These are phyloP conservation scores for Cyrtonyx montezumae DNA, from an alignment of 2,113 vertebrate genomes.

Conservation along the genomic window DNA sequence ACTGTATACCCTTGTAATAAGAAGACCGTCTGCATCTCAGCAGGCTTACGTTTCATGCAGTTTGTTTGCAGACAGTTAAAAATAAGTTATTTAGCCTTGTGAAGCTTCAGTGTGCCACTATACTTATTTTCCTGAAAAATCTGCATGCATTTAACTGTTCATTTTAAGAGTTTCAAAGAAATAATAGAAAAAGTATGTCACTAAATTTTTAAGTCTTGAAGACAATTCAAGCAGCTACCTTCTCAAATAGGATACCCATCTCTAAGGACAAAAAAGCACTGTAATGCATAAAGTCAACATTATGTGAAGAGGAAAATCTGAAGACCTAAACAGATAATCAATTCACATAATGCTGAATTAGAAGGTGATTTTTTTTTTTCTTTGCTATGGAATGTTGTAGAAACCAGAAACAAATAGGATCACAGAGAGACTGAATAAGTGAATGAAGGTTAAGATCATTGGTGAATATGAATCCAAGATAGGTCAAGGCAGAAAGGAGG, in stretches of 20 bases:
- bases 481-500: not conserved
- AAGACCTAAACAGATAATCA: not conserved
- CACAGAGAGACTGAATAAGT: not conserved
- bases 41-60: not conserved
- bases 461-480: not conserved
- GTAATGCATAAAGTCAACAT: not conserved
- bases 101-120: not conserved
- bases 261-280: not conserved
- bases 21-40: conserved; percentile 34
- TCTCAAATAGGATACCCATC: not conserved
- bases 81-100: not conserved
- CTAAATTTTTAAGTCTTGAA: not conserved
- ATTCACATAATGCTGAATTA: not conserved
- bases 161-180: not conserved
- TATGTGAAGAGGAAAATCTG: not conserved
- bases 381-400: not conserved
- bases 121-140: not conserved
- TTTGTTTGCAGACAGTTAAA: conserved; percentile 1
- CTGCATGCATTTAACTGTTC: not conserved
- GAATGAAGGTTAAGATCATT: not conserved
- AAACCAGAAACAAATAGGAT: not conserved
- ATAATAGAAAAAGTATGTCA: not conserved
- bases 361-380: not conserved
- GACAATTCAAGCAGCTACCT: not conserved
- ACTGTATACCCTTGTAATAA: conserved; percentile 37